These are phyloP conservation scores for Cherax destructor DNA, from an alignment of 1,140 invertebrate genomes.

Conservation along the genomic window DNA sequence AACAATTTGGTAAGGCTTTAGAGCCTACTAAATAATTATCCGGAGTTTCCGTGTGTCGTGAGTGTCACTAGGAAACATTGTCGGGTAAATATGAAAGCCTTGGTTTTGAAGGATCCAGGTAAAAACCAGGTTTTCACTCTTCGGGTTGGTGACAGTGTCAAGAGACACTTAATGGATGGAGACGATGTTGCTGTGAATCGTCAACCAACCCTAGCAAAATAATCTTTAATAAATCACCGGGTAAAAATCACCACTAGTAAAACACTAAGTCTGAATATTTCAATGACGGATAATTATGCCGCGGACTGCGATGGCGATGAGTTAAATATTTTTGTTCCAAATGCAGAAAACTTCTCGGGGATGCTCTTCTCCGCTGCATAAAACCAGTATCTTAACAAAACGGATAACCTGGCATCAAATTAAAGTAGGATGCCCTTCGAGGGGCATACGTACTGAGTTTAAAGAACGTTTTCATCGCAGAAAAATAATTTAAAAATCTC, in stretches of 20 bases:
- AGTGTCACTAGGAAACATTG: neutral
- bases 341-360: neutral
- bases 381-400: neutral
- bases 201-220: slow-evolving; percentile 27
- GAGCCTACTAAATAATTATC: neutral
- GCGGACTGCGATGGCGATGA: slow-evolving; percentile 44
- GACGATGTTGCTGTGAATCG: slow-evolving; percentile 27
- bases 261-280: slow-evolving; percentile 13
- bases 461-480: neutral
- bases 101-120: too few species aligned
- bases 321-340: slow-evolving; percentile 30
- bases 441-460: neutral
- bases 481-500: neutral
- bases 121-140: neutral
- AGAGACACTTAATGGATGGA: slow-evolving; percentile 31
- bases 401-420: neutral
- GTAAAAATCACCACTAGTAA: neutral
- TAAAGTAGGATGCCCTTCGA: slow-evolving; percentile 16
- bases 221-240: slow-evolving; percentile 1
- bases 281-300: slow-evolving; percentile 27
- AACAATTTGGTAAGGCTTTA: neutral
- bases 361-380: neutral
- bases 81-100: neutral
- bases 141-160: neutral
- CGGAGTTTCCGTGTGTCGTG: neutral